A percentile compares a stretch with the other conserved stretches of the same genome.
phyloP scores from a whole-genome alignment of 2,797 vertebrate genomes.

The Tarsius wallacei region DNA sequence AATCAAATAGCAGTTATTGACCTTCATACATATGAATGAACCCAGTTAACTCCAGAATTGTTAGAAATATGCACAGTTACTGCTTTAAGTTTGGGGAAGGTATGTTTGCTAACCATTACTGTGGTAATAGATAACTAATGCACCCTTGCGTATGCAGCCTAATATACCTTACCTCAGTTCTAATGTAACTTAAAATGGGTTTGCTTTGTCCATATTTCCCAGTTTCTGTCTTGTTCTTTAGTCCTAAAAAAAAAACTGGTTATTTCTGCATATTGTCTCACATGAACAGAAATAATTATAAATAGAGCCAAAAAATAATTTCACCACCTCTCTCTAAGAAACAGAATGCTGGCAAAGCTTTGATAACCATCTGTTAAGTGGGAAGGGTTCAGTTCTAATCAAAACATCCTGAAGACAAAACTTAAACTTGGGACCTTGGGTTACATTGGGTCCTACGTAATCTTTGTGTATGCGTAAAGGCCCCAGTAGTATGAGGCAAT shows the following conservation, averaged over 20 bases:
- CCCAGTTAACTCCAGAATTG: too few relatives aligned
- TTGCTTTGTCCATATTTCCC: background rate
- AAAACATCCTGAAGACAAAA: background rate
- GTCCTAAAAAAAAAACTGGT: background rate
- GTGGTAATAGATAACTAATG: background rate
- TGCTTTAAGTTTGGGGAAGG: too few relatives aligned
- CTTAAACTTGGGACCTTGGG: too few relatives aligned
- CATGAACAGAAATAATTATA: background rate
- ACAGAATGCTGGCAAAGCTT: background rate
- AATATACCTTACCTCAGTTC: background rate
- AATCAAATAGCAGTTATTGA: background rate
- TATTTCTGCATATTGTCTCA: background rate
- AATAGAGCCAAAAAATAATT: background rate
- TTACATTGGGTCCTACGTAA: background rate
- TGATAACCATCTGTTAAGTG: background rate
- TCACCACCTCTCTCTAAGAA: background rate
- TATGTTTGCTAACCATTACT: background rate
- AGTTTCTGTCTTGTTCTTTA: background rate
- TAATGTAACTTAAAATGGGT: background rate
- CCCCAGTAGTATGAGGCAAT: background rate
- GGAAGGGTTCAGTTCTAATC: background rate
- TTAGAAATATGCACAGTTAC: too few relatives aligned
- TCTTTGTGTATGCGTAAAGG: background rate
- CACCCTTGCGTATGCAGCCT: too few relatives aligned
- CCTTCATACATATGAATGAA: background rate